Base-by-base conservation (phyloP, 2,888 invertebrate genomes). In the Temnothorax unifasciatus region DNA sequence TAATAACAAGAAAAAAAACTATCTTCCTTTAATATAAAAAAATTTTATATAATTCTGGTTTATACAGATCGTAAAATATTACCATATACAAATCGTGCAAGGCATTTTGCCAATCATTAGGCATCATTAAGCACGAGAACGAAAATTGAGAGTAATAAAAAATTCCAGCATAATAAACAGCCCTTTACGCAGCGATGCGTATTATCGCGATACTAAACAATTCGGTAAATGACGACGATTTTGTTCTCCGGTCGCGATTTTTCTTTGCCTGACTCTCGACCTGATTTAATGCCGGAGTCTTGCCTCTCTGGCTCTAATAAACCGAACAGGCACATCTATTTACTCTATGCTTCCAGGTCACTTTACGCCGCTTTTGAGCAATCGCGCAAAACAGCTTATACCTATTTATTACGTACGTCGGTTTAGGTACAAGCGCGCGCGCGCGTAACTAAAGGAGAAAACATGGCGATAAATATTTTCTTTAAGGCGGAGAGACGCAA, bases 321-420 rank as follows among this genome's bases (percentile, higher is more conserved):
- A 88, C 76, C 73, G 69, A 83, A 85, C 61, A 77, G 57, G 44
- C 66, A 52, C 79, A 76, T 87, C 59, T 90, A 82, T 88, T 89
- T 88, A 83, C 85, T 63, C 66, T 82, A 61, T 59, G 61, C 81
- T 89, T 84, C 73, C 84, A 68, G 64, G 44, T 63, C 29, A 59
- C 66, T 83, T 83, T 83, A 75, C 66, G 81, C 52, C 44, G 85
- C 88, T 90, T 90, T 89, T 86, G 84, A 90, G 90, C 90, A 89
- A 90, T 89, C 88, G 85, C 82, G 83, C 76, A 64, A 86, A 85
- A 86, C 75, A 77, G 77, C 86, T 90, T 86, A 71, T 71, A 63
- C 63, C 21, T 79, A 59, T 47, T 52, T 83, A 87, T 89, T 85
- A 74, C 85, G 52, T 63, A 74, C 75, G 74, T 82, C 59, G 79